Base-by-base conservation (phyloP, 2,113 vertebrate genomes). In the Silurus asotus region DNA sequence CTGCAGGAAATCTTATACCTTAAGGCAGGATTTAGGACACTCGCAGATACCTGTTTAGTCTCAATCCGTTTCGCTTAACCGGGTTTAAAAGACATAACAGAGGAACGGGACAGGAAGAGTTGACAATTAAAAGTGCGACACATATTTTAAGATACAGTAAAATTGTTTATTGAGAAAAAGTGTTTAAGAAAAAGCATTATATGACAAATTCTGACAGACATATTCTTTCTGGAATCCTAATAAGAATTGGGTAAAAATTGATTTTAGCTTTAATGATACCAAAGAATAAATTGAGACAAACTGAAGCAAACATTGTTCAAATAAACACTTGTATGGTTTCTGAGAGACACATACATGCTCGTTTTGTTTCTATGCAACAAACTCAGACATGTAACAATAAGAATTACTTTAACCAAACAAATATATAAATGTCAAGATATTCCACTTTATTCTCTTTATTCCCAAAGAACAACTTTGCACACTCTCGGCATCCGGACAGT, bases 11-110 rank as follows among this genome's bases (percentile, higher is more conserved):
- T 75, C 19, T 51, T 74, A 81, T 82, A 81, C 49, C n/a, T 64
- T 80, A 74, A 56, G n/a, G 13, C 23, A 56, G 25, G 70, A 74
- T 82, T 86, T 86, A 23, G 58, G 79, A 86, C 79, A 56, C 85
- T 82, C 37, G 51, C 45, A 51, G 23, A 56, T 56, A 86, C 70
- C 69, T 86, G 85, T 65, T 86, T 82, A 45, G 8, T 82, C 58
- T 86, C 85, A 82, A 9, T 49, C 7, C 20, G n/a, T 28, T 8
- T 28, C n/a, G 4, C 76, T 49, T 25, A 69, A 69, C 64, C 55
- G 1, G 58, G 14, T 37, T 78, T 85, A 65, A 37, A 67, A 67
- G 8, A 67, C 11, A 45, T 79, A 28, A 23, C 62, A 69, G 75
- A 53, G 23, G 48, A 61, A 59, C 19, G 17, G 64, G 20, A 70